Conservation (phyloP, 2,113 vertebrate species). For the Chloroceryle aenea region DNA sequence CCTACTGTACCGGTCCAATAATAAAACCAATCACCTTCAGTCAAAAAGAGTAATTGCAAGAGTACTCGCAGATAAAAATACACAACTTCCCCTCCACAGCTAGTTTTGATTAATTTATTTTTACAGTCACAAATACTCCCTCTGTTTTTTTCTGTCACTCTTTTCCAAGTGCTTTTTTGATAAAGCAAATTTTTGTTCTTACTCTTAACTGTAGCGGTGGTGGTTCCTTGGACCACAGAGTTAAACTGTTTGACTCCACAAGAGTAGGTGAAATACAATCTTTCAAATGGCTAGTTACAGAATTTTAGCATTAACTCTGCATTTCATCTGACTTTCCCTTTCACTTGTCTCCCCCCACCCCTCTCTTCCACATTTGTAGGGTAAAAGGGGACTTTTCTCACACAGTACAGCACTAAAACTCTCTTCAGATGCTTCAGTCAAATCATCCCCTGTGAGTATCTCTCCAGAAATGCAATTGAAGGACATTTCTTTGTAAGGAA, state of each 20-base stretch:
- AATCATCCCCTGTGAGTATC: background rate
- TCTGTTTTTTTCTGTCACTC: background rate
- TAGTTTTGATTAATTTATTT: background rate
- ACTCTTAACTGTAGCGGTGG: background rate
- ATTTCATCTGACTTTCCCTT: background rate
- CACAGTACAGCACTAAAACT: background rate
- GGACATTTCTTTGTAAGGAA: background rate
- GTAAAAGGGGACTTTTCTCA: background rate
- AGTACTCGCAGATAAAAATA: background rate
- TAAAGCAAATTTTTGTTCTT: background rate
- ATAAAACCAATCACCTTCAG: background rate
- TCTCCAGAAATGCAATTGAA: background rate
- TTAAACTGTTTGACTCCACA: background rate
- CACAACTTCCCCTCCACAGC: background rate
- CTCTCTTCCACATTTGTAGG: background rate
- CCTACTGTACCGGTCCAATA: background rate
- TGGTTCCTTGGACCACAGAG: background rate
- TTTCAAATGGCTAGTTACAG: background rate
- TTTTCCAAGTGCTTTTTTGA: background rate
- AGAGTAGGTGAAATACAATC: background rate
- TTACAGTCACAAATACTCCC: background rate
- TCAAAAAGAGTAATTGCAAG: background rate
- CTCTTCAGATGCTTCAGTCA: background rate
- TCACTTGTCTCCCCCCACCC: fast-evolving
- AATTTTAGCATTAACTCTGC: background rate